A percentile compares a stretch with the other conserved stretches of the same genome.
Conservation (phyloP, 2,113 vertebrate species). For the Zapornia atra region DNA sequence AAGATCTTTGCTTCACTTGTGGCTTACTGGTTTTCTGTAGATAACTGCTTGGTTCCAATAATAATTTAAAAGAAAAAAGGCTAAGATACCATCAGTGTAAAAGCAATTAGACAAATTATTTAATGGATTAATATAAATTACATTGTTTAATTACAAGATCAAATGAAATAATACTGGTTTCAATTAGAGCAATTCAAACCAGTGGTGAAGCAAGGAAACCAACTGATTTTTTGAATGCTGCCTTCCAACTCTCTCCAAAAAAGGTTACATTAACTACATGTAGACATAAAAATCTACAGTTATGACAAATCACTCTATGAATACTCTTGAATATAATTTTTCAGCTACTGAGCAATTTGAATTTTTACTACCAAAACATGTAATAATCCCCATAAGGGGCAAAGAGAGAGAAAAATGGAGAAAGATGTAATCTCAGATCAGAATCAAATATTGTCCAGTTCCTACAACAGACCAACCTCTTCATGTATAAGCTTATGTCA, state of each 20-base stretch:
- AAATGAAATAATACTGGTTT: constrained; percentile 52
- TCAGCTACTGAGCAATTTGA: neutral
- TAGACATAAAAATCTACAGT: neutral
- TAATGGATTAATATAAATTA: constrained; percentile 68
- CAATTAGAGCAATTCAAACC: constrained; percentile 42
- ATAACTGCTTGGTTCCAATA: constrained; percentile 1
- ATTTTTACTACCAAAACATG: neutral
- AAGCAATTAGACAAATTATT: constrained; percentile 63
- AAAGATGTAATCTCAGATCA: neutral
- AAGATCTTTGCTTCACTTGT: constrained; percentile 16
- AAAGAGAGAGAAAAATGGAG: neutral
- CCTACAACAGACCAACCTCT: neutral
- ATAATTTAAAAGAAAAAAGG: constrained; percentile 48
- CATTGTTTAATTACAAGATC: constrained; percentile 68
- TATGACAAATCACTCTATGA: neutral
- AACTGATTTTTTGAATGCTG: constrained; percentile 13
- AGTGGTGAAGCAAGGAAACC: neutral
- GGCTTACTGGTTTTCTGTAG: constrained; percentile 31
- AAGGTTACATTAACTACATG: neutral
- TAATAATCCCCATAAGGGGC: neutral
- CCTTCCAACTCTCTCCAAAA: neutral
- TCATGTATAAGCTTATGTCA: rapidly evolving
- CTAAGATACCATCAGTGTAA: constrained; percentile 30
- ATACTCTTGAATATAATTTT: neutral
- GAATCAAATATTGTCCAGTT: neutral